Base-by-base conservation (phyloP, 1,140 invertebrate species). In the Coboldia fuscipes region DNA sequence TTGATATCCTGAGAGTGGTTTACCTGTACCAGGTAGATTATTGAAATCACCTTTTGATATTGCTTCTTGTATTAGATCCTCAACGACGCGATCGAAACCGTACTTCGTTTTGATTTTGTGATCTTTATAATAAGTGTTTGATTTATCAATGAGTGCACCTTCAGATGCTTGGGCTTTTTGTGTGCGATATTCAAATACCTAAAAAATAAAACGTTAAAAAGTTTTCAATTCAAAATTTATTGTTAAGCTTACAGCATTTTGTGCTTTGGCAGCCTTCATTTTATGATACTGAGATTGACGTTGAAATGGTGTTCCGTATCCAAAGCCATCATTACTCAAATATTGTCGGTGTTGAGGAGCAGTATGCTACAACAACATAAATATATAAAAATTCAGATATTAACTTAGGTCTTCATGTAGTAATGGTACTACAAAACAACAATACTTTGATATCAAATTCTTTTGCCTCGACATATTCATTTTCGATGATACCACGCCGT, bases 261-360 rank as follows among this genome's bases (percentile, higher is more conserved):
- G 62, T 1, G 82, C 83, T 51, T 67, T 70, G 39, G 68, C 62
- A 0, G 79, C 78, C 43, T 68, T 60, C 29, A 68, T 58, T 46
- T 75, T 68, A 10, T 64, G 54, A 53, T 75, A 78, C 44, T 84
- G 75, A 39, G 72, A 75, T 44, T 84, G 62, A 34, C 83, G 56
- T 54, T 84, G 75, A 33, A 60, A 70, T 1, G 73, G 77, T 6
- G 75, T 79, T 0, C 83, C 84, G 33, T 64, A 49, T 1, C 83
- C 83, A 9, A 77, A 51, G 15, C 78, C 78, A 42, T 81, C 80
- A 53, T 70, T 79, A 36, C 62, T 75, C 26, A 90, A 58, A 49
- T 82, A 89, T 45, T 85, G 82, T 19, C 85, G 63, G 49, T 90
- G 85, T 51, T 89, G 84, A 1, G 83, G 82, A 14, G 77, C 78